Base-by-base conservation (phyloP, 2,113 vertebrate species). In the Ginglymostoma cirratum region DNA sequence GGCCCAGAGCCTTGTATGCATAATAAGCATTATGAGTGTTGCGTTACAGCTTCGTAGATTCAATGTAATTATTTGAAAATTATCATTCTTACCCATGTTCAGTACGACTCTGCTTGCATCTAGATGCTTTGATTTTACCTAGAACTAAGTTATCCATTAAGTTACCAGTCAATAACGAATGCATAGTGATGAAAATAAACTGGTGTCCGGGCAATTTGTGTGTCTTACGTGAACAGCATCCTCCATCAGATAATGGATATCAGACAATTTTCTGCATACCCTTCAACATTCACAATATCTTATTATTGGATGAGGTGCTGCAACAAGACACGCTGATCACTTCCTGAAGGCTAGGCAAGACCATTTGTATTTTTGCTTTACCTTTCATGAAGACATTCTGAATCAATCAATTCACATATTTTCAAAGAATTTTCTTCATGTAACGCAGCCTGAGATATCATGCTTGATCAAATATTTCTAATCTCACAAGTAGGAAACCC, bases 401-500 rank as follows among this genome's bases (percentile, higher is more conserved):
- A 38, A 92, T 38, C 34, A 17, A 38, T 66, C 89, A 38, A n/a
- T 65, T 92, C 89, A 65, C 55, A 92, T 92, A 30, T 0, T 65
- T 92, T 65, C 30, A 61, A 92, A 92, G 55, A 92, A 92, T 92
- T 92, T 65, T 30, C 61, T 92, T 66, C 55, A 70, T 70, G n/a
- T 66, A 69, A 23, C n/a, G 45, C 21, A 45, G 38, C 86, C 48
- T 61, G 61, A 27, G 15, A 55, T 67, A 38, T 94, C 66, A 14
- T 14, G 66, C 38, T 70, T 7, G 38, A 70, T 70, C 92, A 94
- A 70, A 42, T 69, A 94, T 27, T 70, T 69, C 92, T 94, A 42
- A 69, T 19, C 66, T 69, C 65, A 3, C 42, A 38, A 45, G 24
- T 70, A 38, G 19, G 92, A 94, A 69, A 94, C 21, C n/a, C 45